Evolutionary conservation across 2,113 vertebrate species (phyloP), one percentile per base, ranked within the genome.

Genomic region (Coregonus clupeaformis): DNA sequence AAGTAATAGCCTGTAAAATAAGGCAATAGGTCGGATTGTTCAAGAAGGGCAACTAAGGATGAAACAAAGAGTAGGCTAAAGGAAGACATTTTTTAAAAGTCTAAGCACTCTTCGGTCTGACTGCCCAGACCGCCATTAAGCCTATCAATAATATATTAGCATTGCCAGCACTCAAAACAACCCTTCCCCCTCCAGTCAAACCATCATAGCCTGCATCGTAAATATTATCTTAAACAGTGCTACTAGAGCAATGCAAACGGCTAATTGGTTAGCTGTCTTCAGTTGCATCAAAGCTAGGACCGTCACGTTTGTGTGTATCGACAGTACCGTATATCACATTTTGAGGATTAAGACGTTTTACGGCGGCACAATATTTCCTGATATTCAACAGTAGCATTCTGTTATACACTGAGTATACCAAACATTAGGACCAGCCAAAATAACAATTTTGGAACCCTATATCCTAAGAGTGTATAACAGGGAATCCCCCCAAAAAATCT

Each of bases 221-320:
- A 76, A 84, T 85, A 80, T 77, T 79, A 73, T 80, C 25, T 75
- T 68, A 74, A 59, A 47, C 66, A 62, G 14, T 5, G 11, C 13
- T 65, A 7, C n/a, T 6, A 24, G 14, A 7, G 29, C 0, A 5
- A 36, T 7, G 32, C 6, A 36, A 2, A n/a, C 71, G 29, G 42
- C 30, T 2, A 11, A 74, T 73, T 32, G 71, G 6, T 71, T 24
- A 22, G n/a, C 59, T n/a, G 22, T 62, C 59, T 25, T 3, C 22
- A 12, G 59, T 65, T 18, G n/a, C 69, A 67, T 9, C n/a, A 63
- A 63, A 20, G 2, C 12, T 14, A 6, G 25, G 12, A 73, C 27
- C 32, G 25, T 36, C 30, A 70, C 29, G 22, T 18, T 18, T 65
- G 12, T 69, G 14, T 71, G 25, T 29, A 42, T n/a, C 7, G 18